Base-by-base conservation (phyloP, 2,888 invertebrate species). In the Pterostichus madidus region DNA sequence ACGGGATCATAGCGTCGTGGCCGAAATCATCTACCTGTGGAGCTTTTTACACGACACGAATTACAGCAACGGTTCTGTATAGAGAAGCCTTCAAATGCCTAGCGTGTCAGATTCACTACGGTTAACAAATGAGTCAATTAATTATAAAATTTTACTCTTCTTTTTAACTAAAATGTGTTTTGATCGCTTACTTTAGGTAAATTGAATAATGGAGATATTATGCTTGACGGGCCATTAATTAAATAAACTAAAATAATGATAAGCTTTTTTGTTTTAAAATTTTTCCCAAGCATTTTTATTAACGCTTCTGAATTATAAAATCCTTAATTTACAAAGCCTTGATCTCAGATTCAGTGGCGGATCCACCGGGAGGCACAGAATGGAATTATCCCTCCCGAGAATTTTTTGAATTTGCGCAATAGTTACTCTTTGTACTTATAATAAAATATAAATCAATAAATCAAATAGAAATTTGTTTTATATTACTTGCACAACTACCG, bases 51-150 rank as follows among this genome's bases (percentile, higher is more conserved):
- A 75, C 49, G 31, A 52, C 24, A 46, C 24, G 6, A 6, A 49
- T 17, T 49, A 44, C 75, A 13, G 35, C 44, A 46, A 39, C 44
- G 32, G 49, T 5, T 44, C 5, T 13, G 17, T 5, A 17, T 8
- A n/a, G n/a, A n/a, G 3, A 49, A 46, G 24, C 17, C 24, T 46
- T 13, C 32, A 73, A 39, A 71, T 44, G 46, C 15, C 73, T 73
- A 11, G 49, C 17, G 73, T 73, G 73, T 73, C 24, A 46, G 11
- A 73, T 46, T 49, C 24, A 49, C 24, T 49, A n/a, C 49, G 10
- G 73, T 17, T 73, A 52, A 75, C 75, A 75, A 75, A 75, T 75
- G 52, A 32, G 52, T 75, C 75, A 49, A 75, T 75, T 75, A 75
- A 75, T 75, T 68, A 68, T 39, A 68, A 68, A 68, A 68, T 32